Percentiles rank a stretch among this genome's conserved stretches.
Evolutionary conservation across 2,888 invertebrate genomes (phyloP).

Genomic region (Heteromurus nitidus): DNA sequence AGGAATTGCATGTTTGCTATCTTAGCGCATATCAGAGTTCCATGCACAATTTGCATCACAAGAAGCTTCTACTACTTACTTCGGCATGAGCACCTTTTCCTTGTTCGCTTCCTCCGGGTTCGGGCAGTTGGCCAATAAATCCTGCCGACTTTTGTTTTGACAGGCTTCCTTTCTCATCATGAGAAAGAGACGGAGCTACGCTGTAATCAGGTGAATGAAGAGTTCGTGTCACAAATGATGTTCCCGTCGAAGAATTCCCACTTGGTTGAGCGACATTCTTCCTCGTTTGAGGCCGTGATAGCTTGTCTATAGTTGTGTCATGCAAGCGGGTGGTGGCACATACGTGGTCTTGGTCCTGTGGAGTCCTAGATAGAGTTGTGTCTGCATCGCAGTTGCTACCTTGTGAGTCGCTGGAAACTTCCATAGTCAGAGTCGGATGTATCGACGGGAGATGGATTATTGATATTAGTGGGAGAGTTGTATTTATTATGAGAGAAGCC

Average conservation of each 20-base stretch:
- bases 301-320: too few relatives aligned
- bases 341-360: neutral
- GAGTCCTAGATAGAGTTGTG: neutral
- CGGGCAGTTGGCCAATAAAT: conserved; percentile 6
- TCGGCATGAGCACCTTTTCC: neutral
- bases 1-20: neutral
- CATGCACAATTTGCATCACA: neutral
- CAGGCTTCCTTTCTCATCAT: conserved; percentile 4
- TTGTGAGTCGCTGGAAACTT: neutral
- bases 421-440: neutral
- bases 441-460: neutral
- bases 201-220: conserved; percentile 9
- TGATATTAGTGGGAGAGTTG: neutral
- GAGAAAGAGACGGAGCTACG: neutral
- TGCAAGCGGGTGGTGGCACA: neutral
- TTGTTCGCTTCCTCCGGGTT: neutral
- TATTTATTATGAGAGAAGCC: too few relatives aligned
- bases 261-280: neutral
- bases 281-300: too few relatives aligned
- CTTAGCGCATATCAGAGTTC: neutral
- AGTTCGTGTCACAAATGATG: neutral
- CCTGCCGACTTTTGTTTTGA: conserved; percentile 7
- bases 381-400: neutral
- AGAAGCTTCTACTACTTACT: neutral
- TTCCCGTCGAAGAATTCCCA: neutral